Percentiles rank a stretch among this genome's conserved stretches.
phyloP scores from a whole-genome alignment of 1,140 invertebrate genomes.

The Lepidurus arcticus region DNA sequence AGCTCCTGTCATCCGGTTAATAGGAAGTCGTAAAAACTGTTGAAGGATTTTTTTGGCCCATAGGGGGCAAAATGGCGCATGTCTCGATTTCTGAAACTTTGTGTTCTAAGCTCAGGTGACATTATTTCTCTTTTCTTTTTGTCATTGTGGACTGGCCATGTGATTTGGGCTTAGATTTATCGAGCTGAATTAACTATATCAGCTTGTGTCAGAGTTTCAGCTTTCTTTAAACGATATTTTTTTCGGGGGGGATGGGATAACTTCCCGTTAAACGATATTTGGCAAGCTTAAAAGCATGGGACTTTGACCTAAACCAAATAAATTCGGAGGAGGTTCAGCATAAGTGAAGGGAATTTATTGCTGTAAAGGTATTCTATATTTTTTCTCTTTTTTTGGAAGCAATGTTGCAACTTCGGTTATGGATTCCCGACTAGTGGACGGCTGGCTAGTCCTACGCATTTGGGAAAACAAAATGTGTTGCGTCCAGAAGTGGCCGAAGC shows the following conservation, averaged over 20 bases:
- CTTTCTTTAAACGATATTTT: slow-evolving; percentile 12
- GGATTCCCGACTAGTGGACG: too few species aligned
- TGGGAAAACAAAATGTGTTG: too few species aligned
- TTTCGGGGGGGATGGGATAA: neutral
- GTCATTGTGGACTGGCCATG: neutral
- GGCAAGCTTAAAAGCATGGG: too few species aligned
- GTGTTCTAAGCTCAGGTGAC: neutral
- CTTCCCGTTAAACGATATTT: too few species aligned
- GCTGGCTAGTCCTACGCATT: too few species aligned
- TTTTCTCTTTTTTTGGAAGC: too few species aligned
- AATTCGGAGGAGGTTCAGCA: too few species aligned
- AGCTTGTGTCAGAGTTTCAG: neutral
- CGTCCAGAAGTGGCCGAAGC: too few species aligned
- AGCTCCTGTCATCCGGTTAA: slow-evolving; percentile 7
- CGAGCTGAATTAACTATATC: neutral
- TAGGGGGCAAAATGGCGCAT: neutral
- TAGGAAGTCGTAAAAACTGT: neutral
- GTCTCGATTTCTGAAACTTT: neutral
- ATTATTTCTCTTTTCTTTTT: neutral
- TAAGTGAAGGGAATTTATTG: too few species aligned
- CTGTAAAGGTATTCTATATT: too few species aligned
- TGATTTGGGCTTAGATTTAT: neutral
- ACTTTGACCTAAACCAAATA: too few species aligned
- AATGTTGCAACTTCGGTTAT: too few species aligned
- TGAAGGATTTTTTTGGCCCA: neutral